Conservation (phyloP, 2,113 vertebrate genomes). For the Nycticryphes semicollaris region DNA sequence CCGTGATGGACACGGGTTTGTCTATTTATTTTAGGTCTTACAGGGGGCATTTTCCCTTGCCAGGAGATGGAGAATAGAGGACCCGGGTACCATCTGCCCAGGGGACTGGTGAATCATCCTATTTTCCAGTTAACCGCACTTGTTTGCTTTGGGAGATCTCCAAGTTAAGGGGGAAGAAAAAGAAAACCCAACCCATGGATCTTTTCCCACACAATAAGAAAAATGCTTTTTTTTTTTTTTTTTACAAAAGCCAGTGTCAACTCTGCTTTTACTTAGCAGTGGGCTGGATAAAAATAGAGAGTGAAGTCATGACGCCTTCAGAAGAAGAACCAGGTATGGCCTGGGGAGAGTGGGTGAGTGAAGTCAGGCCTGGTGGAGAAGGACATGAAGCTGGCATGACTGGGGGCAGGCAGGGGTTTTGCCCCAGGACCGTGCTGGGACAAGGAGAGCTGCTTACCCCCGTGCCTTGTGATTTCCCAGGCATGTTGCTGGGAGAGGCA, state of each 20-base stretch:
- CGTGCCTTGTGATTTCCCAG: neutral
- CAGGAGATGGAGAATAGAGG: slow-evolving; percentile 57
- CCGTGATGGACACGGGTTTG: neutral
- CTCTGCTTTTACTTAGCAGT: slow-evolving; percentile 59
- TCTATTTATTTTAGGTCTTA: slow-evolving; percentile 46
- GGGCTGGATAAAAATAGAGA: slow-evolving; percentile 62
- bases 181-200: slow-evolving; percentile 59
- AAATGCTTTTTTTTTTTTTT: slow-evolving; percentile 21
- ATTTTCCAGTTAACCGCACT: slow-evolving; percentile 65
- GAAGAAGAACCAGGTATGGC: slow-evolving; percentile 42
- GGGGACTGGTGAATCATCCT: slow-evolving; percentile 70
- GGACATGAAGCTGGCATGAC: neutral
- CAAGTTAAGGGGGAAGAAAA: slow-evolving; percentile 63
- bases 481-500: neutral
- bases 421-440: neutral
- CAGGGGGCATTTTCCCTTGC: slow-evolving; percentile 62
- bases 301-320: slow-evolving; percentile 25
- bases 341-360: neutral
- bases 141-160: slow-evolving; percentile 70
- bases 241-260: slow-evolving; percentile 35
- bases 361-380: neutral
- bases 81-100: slow-evolving; percentile 68
- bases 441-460: neutral
- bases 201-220: slow-evolving; percentile 71
- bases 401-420: neutral